Conservation (phyloP, 2,888 invertebrate species). For the Drosophila koepferae region DNA sequence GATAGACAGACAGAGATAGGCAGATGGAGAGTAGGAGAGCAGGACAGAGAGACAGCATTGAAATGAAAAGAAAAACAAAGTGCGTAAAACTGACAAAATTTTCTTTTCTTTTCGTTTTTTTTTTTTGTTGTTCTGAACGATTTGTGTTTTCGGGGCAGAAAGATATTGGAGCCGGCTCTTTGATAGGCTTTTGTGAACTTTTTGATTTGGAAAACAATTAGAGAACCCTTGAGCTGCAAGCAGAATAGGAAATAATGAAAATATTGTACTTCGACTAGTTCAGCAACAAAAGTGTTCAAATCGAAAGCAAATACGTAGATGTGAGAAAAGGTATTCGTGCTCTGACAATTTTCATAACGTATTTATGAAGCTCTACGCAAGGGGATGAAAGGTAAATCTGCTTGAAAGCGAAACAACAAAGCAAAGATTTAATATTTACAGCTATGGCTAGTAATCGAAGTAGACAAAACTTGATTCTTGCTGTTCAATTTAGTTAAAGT, state of each 20-base stretch:
- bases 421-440: not conserved
- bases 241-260: conserved; percentile 38
- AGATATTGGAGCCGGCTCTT: conserved; percentile 48
- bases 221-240: conserved; percentile 34
- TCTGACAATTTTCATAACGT: not conserved
- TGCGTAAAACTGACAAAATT: conserved; percentile 56
- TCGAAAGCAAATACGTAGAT: conserved; percentile 29
- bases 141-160: conserved; percentile 26
- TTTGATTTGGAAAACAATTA: conserved; percentile 62
- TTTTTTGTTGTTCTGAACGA: conserved; percentile 25
- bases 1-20: conserved; percentile 23
- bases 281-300: conserved; percentile 12
- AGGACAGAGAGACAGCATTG: conserved; percentile 7
- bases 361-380: not conserved
- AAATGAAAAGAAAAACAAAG: conserved; percentile 40
- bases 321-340: not conserved
- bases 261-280: conserved; percentile 8
- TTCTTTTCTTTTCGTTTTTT: conserved; percentile 6
- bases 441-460: not conserved
- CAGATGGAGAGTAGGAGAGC: not conserved
- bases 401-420: not conserved
- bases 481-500: too few relatives aligned
- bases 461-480: too few relatives aligned
- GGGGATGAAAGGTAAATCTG: not conserved
- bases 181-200: conserved; percentile 50